Conservation (phyloP, 1,140 invertebrate genomes). For the Tetramorium alpestre region DNA sequence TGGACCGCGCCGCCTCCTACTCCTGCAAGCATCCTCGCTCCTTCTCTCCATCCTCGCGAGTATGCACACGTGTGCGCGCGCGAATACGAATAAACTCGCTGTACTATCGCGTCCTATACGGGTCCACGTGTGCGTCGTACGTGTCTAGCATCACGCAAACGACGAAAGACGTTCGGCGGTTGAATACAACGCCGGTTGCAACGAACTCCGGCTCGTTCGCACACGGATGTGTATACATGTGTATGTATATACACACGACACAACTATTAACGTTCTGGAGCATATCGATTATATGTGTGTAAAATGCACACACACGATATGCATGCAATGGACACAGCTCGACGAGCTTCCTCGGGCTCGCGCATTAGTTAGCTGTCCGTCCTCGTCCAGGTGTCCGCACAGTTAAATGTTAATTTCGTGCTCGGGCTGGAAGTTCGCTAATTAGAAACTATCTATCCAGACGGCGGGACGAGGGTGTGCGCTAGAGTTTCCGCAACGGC, state of each 20-base stretch:
- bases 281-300: neutral
- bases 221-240: neutral
- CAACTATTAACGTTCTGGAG: neutral
- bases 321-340: slow-evolving; percentile 17
- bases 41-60: slow-evolving; percentile 39
- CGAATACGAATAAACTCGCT: neutral
- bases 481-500: slow-evolving; percentile 41
- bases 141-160: slow-evolving; percentile 9
- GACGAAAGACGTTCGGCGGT: slow-evolving; percentile 16
- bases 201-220: neutral
- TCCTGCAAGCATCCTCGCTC: slow-evolving; percentile 42
- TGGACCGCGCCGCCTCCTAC: slow-evolving; percentile 50
- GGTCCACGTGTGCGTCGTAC: neutral
- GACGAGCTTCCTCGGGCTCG: slow-evolving; percentile 21
- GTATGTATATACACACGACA: neutral
- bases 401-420: slow-evolving; percentile 81
- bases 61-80: neutral
- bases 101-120: neutral
- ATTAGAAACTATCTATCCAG: slow-evolving; percentile 78
- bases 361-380: slow-evolving; percentile 74
- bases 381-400: slow-evolving; percentile 71
- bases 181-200: slow-evolving; percentile 26
- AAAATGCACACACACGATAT: slow-evolving; percentile 1
- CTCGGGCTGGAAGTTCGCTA: slow-evolving; percentile 73
- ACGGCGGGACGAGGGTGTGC: neutral